Evolutionary conservation across 2,797 vertebrate genomes (phyloP), one percentile per base, ranked within the genome.

Genomic region (Cetoscarus ocellatus): DNA sequence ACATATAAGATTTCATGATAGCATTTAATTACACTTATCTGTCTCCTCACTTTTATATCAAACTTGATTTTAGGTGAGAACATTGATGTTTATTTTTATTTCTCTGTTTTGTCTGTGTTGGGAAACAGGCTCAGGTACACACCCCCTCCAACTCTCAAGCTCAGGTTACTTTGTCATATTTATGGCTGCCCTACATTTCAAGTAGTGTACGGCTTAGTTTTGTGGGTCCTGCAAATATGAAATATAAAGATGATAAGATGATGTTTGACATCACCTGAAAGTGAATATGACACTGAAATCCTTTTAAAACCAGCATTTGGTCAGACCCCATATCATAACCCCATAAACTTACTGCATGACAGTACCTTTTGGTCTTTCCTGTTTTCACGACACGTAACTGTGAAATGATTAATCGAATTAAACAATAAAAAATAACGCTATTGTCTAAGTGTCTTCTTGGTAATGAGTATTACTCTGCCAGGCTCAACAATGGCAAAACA

Each of bases 151-250:
- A 27, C 67, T 13, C 47, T 66, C 0, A 10, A 27, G 71, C 70
- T 88, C 82, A 75, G 54, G 42, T 91, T 78, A 82, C 83, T 45
- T 57, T 78, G 40, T 47, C 14, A 80, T 80, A 75, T 83, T 83
- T 34, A 85, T 59, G 61, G 7, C 1, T 51, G 55, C 1, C 49
- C 7, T 39, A 14, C 59, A 56, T 66, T 1, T 8, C 53, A 19
- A 6, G 12, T 14, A 75, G 55, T 58, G 0, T 7, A 13, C 34
- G 49, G 44, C 34, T 78, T 17, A 13, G 17, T 34, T 42, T 17
- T 14, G 50, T 8, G 53, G 5, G 0, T 39, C 6, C 10, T 66
- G 0, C 13, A 51, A 36, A 35, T 12, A 9, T 34, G 8, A 19
- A 2, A 34, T 19, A 10, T 2, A 27, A 27, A 27, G 27, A 27